A percentile compares a stretch with the other conserved stretches of the same genome.
phyloP scores from a whole-genome alignment of 2,888 invertebrate genomes.

The Erynnis tages region DNA sequence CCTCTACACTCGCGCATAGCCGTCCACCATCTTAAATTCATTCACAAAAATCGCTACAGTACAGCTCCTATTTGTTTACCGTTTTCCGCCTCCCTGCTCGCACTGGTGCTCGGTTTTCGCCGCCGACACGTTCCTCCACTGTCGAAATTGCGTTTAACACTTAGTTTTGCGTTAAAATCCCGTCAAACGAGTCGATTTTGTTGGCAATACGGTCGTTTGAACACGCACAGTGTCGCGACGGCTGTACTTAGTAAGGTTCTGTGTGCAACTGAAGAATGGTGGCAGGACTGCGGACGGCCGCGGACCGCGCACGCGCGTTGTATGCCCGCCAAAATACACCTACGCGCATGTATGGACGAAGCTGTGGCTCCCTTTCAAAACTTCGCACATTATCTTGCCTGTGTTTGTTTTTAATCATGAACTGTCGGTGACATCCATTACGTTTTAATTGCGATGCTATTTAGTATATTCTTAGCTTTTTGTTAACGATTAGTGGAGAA shows the following conservation, averaged over 20 bases:
- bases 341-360: constrained; percentile 74
- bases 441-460: not conserved
- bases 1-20: constrained; percentile 54
- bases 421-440: constrained; percentile 6
- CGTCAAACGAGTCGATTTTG: constrained; percentile 55
- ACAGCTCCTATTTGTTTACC: constrained; percentile 71
- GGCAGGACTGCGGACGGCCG: constrained; percentile 75
- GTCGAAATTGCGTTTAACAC: constrained; percentile 40
- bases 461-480: not conserved
- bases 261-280: constrained; percentile 79
- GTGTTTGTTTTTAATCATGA: constrained; percentile 34
- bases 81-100: constrained; percentile 57
- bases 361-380: constrained; percentile 58
- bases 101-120: constrained; percentile 34
- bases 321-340: constrained; percentile 78
- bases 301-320: constrained; percentile 64
- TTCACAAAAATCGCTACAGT: constrained; percentile 77
- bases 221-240: constrained; percentile 45
- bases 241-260: constrained; percentile 44
- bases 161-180: constrained; percentile 41
- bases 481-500: not conserved
- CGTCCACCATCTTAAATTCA: constrained; percentile 80
- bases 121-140: constrained; percentile 35
- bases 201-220: constrained; percentile 54
- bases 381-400: constrained; percentile 51